Conservation (phyloP, 2,888 invertebrate species). For the Aporophyla nigra region DNA sequence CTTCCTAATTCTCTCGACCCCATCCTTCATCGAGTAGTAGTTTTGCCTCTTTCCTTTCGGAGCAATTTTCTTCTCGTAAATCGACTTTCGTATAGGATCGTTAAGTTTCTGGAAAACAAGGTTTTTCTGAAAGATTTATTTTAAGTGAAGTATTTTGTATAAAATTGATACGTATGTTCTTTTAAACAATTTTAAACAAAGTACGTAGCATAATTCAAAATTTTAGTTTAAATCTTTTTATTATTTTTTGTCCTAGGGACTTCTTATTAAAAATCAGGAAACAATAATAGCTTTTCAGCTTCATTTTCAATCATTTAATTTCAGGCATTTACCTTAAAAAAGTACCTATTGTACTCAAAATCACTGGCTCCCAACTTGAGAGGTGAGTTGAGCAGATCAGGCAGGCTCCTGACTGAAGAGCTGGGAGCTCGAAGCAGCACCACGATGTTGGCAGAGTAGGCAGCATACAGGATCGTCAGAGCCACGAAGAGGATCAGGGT, state of each 20-base stretch:
- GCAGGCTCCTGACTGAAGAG: constrained; percentile 90
- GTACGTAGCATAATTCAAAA: neutral
- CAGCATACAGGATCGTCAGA: constrained; percentile 92
- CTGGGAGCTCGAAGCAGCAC: constrained; percentile 93
- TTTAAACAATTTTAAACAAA: neutral
- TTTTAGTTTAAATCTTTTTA: neutral
- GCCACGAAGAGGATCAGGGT: constrained; percentile 91
- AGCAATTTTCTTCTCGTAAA: constrained; percentile 89
- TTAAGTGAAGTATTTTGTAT: neutral
- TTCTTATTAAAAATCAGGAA: neutral
- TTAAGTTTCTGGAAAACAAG: constrained; percentile 82
- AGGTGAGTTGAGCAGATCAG: constrained; percentile 91
- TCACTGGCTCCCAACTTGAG: constrained; percentile 92
- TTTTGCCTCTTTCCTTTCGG: constrained; percentile 86
- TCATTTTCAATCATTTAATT: too few species aligned
- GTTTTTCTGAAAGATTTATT: too few species aligned
- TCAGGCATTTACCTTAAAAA: constrained; percentile 89
- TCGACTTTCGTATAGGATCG: constrained; percentile 86
- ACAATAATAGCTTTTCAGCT: neutral
- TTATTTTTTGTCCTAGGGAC: neutral
- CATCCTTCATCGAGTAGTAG: constrained; percentile 86
- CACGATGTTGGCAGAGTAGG: constrained; percentile 93
- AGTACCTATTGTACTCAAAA: constrained; percentile 92
- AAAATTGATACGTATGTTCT: neutral
- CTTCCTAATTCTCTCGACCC: constrained; percentile 84